phyloP scores from a whole-genome alignment of 2,113 vertebrate species.

The Colossoma macropomum region DNA sequence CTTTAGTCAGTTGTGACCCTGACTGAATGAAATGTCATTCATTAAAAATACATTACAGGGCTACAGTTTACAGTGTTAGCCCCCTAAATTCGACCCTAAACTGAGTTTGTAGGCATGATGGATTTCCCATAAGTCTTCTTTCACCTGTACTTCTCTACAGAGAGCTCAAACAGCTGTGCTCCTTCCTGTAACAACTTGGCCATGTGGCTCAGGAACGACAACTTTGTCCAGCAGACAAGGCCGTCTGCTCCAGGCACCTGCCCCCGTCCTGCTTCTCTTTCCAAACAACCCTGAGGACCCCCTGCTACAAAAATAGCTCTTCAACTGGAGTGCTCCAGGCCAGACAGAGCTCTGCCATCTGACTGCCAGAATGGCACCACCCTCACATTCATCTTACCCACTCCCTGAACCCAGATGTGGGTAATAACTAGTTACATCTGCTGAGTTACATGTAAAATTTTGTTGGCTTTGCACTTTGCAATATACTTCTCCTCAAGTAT shows the following conservation, averaged over 20 bases:
- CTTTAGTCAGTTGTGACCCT: background rate
- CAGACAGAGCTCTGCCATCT: background rate
- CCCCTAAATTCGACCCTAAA: background rate
- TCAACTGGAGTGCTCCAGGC: background rate
- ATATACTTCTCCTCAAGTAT: background rate
- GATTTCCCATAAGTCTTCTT: background rate
- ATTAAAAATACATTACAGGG: constrained; percentile 11
- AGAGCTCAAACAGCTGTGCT: constrained; percentile 63
- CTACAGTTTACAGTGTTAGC: background rate
- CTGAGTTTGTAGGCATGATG: background rate
- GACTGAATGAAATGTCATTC: background rate
- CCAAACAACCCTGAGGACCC: constrained; percentile 33
- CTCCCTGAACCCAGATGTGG: constrained; percentile 48
- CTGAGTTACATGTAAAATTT: background rate
- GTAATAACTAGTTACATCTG: background rate
- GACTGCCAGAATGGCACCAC: constrained; percentile 18
- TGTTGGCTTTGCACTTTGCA: background rate
- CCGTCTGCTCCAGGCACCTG: constrained; percentile 64
- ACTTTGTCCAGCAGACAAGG: constrained; percentile 57
- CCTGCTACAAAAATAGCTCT: constrained; percentile 69
- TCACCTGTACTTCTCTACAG: constrained; percentile 18
- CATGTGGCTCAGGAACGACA: constrained; percentile 50
- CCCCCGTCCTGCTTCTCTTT: constrained; percentile 12
- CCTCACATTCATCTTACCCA: constrained; percentile 29
- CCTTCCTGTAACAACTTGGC: constrained; percentile 61